Evolutionary conservation across 2,113 vertebrate genomes (phyloP).

Genomic region (Rafetus swinhoei): DNA sequence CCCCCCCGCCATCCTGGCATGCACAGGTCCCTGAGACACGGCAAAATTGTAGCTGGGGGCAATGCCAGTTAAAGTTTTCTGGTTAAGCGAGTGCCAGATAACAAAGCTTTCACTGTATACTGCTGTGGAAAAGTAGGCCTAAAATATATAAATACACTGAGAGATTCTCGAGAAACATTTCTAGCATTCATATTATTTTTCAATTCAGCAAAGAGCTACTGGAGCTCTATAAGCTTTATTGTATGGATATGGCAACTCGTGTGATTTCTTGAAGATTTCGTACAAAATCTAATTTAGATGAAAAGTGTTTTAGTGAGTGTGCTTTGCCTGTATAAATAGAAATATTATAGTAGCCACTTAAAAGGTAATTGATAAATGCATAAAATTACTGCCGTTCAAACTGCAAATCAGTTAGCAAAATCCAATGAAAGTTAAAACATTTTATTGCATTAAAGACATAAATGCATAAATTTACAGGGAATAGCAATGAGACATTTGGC

Average conservation of each 20-base stretch:
- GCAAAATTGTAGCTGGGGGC: no score
- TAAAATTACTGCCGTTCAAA: slow-evolving; percentile 63
- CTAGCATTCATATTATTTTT: background rate
- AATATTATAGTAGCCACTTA: slow-evolving; percentile 61
- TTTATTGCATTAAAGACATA: slow-evolving; percentile 64
- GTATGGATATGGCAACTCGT: background rate
- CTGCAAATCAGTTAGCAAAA: slow-evolving; percentile 66
- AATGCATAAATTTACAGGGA: slow-evolving; percentile 57
- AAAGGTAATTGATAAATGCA: slow-evolving; percentile 66
- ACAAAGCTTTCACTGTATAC: background rate
- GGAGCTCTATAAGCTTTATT: background rate
- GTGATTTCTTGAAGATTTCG: background rate
- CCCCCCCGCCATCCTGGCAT: no score
- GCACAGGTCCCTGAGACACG: no score
- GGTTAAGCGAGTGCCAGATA: no score
- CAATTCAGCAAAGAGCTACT: background rate
- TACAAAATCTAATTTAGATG: slow-evolving; percentile 52
- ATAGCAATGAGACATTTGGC: slow-evolving; percentile 44
- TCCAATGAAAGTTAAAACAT: slow-evolving; percentile 60
- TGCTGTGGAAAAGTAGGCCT: background rate
- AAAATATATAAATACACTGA: background rate
- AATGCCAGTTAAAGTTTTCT: no score
- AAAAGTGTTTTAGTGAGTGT: slow-evolving; percentile 51
- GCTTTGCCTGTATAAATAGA: slow-evolving; percentile 66
- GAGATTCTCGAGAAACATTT: background rate